Base-by-base conservation (phyloP, 2,888 invertebrate genomes). In the Galeopsomyia nigrocyanea region DNA sequence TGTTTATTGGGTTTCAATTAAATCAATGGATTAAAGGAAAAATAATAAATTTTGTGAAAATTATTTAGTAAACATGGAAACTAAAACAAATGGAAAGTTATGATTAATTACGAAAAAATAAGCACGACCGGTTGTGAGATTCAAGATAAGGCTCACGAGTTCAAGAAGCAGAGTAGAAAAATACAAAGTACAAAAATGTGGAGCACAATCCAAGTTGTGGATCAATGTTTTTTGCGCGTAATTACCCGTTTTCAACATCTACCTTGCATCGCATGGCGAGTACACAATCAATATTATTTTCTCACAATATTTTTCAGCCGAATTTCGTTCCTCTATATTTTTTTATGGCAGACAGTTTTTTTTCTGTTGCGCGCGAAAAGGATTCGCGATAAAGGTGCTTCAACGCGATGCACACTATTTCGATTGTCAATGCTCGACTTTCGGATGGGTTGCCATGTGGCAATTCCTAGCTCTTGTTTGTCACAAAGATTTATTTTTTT, bases 401-500 rank as follows among this genome's bases (percentile, higher is more conserved):
- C 72, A 72, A n/a, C 74, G 73, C 70, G 76, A 77, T 22, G 81
- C 78, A 77, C 81, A 79, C 78, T 83, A 82, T 79, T 82, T 84
- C 82, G 86, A 86, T 86, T 86, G 86, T 86, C 86, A 83, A 84
- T 83, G 86, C 86, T 85, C 82, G 83, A 85, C 85, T 85, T 86
- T 86, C 85, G 81, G 57, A 58, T 26, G 31, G 51, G 53, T 50
- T 47, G n/a, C 14, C 17, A 53, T 7, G n/a, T n/a, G 21, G 51
- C 64, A 21, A 14, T 51, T 39, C 39, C 67, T 58, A 49, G 53
- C 26, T 63, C 57, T 46, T 53, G 47, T 39, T 39, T 39, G 39
- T 39, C 31, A 31, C 31, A 31, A 31, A 31, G 10, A 39, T 39
- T 56, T 57, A 10, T 55, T 26, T 53, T 16, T 39, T 66, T 31